Base-by-base conservation (phyloP, 2,888 invertebrate species). In the Parnassius glacialis region DNA sequence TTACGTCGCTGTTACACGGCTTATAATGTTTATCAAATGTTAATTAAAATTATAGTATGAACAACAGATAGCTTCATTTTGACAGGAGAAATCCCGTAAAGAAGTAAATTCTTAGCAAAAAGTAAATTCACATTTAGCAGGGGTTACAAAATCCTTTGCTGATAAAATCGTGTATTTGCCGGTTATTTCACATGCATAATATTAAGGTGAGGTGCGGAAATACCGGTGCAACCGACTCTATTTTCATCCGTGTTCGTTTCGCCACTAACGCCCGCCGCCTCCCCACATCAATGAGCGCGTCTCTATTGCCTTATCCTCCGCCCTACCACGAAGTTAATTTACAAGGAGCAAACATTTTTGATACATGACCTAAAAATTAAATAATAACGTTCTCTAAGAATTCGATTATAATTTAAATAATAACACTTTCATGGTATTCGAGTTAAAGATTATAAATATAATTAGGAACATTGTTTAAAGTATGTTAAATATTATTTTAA, bases 281-380 rank as follows among this genome's bases (percentile, higher is more conserved):
- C 83, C 81, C 80, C 81, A 85, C 86, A 84, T 87, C 85, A 88
- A 87, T 88, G 86, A 80, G 75, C 75, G 80, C 74, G 75, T 76
- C 74, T 80, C 79, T 76, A 78, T 48, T 48, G 47, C 47, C 47
- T n/a, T 48, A 48, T 81, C 79, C 81, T 76, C 76, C 80, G 83
- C 81, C 81, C 81, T 80, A 78, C 74, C 76, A 71, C 72, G 66
- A 65, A 43, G 66, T 67, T 50, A 67, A 67, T 60, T 12, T 56
- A 63, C 52, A 41, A 42, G 13, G 67, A 67, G 13, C 45, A 2
- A 64, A 2, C 47, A 0, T 10, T 65, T 62, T 83, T 85, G 82
- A 81, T 81, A 74, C 71, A 48, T 48, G 48, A 11, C 43, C 7
- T 7, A 47, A n/a, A 13, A 13, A 13, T 47, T 20, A 20, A 20